Conservation (phyloP, 37 sponge, comb jelly and placozoan species). For the Diacarnus erythraeanus region DNA sequence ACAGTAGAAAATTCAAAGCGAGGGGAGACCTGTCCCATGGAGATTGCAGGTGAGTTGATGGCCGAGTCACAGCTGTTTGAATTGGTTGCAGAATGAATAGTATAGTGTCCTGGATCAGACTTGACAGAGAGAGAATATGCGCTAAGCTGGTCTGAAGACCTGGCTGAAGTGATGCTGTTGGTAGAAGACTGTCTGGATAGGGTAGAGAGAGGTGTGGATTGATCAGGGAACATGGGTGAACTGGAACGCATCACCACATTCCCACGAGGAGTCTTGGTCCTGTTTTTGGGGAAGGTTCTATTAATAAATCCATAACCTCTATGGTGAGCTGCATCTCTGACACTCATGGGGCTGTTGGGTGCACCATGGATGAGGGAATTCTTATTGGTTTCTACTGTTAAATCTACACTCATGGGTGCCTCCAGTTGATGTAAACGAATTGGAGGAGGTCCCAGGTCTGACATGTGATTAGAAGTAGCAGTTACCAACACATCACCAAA, state of each 20-base stretch:
- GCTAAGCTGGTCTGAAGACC: not conserved
- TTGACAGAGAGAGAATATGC: not conserved
- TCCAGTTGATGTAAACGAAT: not conserved
- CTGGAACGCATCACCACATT: not conserved
- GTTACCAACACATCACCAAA: not conserved
- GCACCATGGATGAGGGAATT: not conserved
- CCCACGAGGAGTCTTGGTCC: not conserved
- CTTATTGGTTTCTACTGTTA: not conserved
- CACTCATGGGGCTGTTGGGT: not conserved
- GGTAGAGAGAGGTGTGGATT: slow-evolving; percentile 34
- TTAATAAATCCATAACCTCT: not conserved
- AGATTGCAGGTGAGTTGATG: slow-evolving; percentile 3
- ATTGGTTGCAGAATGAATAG: too few species aligned
- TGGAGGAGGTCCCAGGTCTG: slow-evolving; percentile 10
- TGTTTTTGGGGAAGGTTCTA: not conserved
- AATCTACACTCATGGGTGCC: not conserved
- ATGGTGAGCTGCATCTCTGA: not conserved
- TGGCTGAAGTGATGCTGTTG: not conserved
- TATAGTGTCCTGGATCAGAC: slow-evolving; percentile 11
- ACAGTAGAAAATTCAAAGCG: not conserved
- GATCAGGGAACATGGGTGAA: slow-evolving; percentile 34
- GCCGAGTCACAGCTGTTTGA: not conserved
- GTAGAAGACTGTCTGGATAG: slow-evolving; percentile 15
- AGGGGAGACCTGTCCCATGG: slow-evolving; percentile 3
- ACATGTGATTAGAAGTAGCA: not conserved